Conservation (phyloP, 2,888 invertebrate genomes). For the Conomelus anceps region DNA sequence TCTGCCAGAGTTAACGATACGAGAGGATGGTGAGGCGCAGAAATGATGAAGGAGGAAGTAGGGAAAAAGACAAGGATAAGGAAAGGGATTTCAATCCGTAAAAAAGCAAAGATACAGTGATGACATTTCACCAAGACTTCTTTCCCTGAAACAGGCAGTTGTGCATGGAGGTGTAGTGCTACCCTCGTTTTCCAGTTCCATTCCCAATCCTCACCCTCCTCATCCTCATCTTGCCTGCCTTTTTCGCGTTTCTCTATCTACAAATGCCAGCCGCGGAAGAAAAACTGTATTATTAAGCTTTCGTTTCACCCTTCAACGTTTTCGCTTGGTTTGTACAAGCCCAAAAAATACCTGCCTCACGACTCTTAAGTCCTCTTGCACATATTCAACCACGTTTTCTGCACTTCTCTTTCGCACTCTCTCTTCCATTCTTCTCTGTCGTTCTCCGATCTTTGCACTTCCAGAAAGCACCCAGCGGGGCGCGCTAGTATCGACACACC, state of each 20-base stretch:
- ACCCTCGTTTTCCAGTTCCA: not conserved
- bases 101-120: not conserved
- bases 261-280: not conserved
- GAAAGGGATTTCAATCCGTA: not conserved
- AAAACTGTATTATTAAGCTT: not conserved
- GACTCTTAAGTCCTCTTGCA: not conserved
- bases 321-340: not conserved
- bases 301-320: not conserved
- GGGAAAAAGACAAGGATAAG: not conserved
- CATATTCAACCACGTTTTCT: not conserved
- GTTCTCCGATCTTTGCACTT: not conserved
- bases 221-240: not conserved
- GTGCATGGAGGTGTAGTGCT: not conserved
- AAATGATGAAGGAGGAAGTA: not conserved
- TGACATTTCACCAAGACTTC: not conserved
- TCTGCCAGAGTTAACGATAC: conserved; percentile 23
- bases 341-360: not conserved
- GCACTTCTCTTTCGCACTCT: not conserved
- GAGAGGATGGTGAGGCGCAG: not conserved
- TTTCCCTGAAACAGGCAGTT: not conserved
- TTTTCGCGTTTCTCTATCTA: not conserved
- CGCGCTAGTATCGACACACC: not conserved
- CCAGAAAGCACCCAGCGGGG: not conserved
- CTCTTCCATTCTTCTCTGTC: not conserved
- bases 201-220: not conserved